phyloP scores from a whole-genome alignment of 2,797 vertebrate genomes.

The Oreochromis grahami region DNA sequence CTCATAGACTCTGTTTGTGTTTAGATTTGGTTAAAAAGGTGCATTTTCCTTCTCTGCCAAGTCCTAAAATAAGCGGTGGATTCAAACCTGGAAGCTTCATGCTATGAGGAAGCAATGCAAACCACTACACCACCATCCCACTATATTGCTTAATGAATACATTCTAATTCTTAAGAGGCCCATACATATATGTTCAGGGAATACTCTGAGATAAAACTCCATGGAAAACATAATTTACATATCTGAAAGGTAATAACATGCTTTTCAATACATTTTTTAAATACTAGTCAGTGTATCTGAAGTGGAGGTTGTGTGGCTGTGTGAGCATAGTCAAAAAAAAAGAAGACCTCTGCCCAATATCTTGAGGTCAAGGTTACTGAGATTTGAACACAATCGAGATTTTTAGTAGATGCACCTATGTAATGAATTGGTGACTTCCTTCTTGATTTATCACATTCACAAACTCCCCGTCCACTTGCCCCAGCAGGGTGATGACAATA shows the following conservation, averaged over 20 bases:
- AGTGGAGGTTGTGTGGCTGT: neutral
- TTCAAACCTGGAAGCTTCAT: neutral
- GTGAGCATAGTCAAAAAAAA: rapidly evolving
- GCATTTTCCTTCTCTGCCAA: neutral
- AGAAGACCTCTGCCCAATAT: neutral
- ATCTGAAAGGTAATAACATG: neutral
- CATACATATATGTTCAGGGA: neutral
- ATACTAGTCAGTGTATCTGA: neutral
- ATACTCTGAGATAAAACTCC: neutral
- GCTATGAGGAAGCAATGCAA: neutral
- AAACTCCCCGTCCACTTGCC: neutral
- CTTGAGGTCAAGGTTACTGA: neutral
- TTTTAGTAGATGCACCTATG: neutral
- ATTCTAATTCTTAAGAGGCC: rapidly evolving
- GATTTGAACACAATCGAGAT: rapidly evolving
- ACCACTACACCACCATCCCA: rapidly evolving
- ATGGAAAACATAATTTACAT: neutral
- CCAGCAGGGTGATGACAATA: neutral
- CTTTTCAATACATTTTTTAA: neutral
- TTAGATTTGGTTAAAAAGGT: neutral
- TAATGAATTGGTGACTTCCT: neutral
- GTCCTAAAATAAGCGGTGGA: neutral
- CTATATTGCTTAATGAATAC: neutral
- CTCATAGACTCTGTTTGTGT: neutral
- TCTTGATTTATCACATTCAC: neutral